These are phyloP conservation scores for Rhinichthys klamathensis DNA, from an alignment of 2,113 vertebrate species.

Conservation along the genomic window DNA sequence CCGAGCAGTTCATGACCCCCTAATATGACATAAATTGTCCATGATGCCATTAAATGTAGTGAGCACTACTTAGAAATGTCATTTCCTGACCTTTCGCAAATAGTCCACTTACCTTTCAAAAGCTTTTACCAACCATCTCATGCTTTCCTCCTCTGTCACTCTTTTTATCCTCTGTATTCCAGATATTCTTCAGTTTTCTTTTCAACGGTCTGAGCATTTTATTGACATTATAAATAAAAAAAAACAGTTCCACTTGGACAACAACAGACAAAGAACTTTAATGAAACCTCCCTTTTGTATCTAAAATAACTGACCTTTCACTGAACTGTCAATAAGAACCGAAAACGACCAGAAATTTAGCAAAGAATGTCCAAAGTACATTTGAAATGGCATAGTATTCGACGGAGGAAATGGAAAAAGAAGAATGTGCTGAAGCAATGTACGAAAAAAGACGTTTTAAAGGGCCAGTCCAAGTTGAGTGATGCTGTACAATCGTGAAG, in stretches of 20 bases:
- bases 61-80: neutral
- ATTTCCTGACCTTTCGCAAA: constrained; percentile 22
- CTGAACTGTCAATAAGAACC: neutral
- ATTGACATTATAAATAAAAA: constrained; percentile 32
- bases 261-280: constrained; percentile 12
- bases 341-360: neutral
- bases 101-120: constrained; percentile 17
- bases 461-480: neutral
- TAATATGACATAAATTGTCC: neutral
- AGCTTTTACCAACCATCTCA: constrained; percentile 20
- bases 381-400: neutral
- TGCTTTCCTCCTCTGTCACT: neutral
- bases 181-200: constrained; percentile 3
- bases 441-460: neutral
- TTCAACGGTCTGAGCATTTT: neutral
- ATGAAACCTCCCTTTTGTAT: constrained; percentile 28
- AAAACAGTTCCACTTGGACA: constrained; percentile 36
- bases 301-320: constrained; percentile 1
- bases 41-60: constrained; percentile 2
- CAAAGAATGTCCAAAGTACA: neutral
- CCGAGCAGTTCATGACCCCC: neutral
- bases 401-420: too few species aligned
- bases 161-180: neutral
- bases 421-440: too few species aligned
- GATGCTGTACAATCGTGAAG: neutral